Percentiles rank a stretch among this genome's conserved stretches.
These are phyloP conservation scores for Trididemnum clinides DNA, from an alignment of 23 tunicate species.

Conservation along the genomic window DNA sequence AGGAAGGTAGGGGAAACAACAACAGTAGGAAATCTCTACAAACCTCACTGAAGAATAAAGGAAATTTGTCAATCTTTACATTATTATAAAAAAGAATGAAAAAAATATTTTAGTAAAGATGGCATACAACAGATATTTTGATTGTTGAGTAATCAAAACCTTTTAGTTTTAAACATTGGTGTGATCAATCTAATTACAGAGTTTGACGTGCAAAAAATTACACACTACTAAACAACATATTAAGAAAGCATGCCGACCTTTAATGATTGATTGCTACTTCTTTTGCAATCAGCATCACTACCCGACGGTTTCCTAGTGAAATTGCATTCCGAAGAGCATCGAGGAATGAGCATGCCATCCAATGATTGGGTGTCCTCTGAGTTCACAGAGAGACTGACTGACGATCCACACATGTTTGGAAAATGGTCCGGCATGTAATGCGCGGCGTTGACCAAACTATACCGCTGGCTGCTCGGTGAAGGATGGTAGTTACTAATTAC, in stretches of 20 bases:
- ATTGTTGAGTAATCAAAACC: too few species aligned
- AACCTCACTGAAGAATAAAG: too few species aligned
- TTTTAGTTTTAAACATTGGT: too few species aligned
- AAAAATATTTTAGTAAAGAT: too few species aligned
- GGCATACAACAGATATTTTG: too few species aligned
- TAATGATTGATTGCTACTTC: constrained; percentile 71
- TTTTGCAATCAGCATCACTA: constrained; percentile 41
- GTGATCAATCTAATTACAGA: too few species aligned
- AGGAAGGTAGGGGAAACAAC: too few species aligned
- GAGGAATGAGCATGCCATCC: constrained; percentile 30
- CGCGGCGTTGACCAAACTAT: neutral
- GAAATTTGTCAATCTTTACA: too few species aligned
- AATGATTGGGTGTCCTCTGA: constrained; percentile 3
- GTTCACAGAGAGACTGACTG: constrained; percentile 11
- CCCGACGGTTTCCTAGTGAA: constrained; percentile 8
- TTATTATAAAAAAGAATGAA: too few species aligned
- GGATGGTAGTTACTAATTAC: constrained; percentile 30
- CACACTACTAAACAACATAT: too few species aligned
- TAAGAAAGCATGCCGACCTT: constrained; percentile 61
- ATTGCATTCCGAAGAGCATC: constrained; percentile 47
- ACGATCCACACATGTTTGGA: neutral
- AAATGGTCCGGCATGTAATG: neutral
- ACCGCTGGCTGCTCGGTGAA: neutral
- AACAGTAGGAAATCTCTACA: too few species aligned
- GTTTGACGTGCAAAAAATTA: too few species aligned